A percentile compares a stretch with the other conserved stretches of the same genome.
Conservation (phyloP, 2,888 invertebrate genomes). For the Tenthredo livida region DNA sequence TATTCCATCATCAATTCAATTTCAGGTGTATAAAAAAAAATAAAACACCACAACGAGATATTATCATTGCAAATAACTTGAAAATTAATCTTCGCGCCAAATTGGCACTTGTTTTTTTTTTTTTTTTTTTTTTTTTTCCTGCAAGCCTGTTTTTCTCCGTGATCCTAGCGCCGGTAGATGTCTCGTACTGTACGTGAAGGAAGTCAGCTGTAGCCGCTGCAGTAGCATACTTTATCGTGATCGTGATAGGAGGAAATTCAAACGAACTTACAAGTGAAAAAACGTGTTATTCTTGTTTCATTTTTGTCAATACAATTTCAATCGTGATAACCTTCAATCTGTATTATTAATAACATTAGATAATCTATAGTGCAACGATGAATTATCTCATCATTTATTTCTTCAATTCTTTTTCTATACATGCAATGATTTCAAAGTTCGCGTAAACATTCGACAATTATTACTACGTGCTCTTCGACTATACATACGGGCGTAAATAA, state of each 20-base stretch:
- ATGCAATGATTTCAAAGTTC: not conserved
- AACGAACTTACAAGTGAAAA: not conserved
- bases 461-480: not conserved
- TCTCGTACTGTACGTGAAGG: not conserved
- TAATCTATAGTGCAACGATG: not conserved
- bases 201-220: not conserved
- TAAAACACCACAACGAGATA: not conserved
- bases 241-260: not conserved
- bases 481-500: not conserved
- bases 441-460: not conserved
- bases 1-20: not conserved
- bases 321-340: not conserved
- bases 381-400: not conserved
- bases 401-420: not conserved
- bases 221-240: not conserved
- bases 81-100: conserved; percentile 47
- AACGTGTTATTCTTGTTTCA: not conserved
- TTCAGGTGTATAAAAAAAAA: not conserved
- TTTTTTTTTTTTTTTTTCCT: not conserved
- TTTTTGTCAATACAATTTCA: not conserved
- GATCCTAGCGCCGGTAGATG: conserved; percentile 4
- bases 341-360: not conserved
- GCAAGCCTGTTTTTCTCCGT: not conserved
- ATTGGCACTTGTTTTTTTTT: not conserved
- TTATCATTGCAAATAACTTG: not conserved